These are phyloP conservation scores for Onychorhynchus coronatus DNA, from an alignment of 2,113 vertebrate species.

Conservation along the genomic window DNA sequence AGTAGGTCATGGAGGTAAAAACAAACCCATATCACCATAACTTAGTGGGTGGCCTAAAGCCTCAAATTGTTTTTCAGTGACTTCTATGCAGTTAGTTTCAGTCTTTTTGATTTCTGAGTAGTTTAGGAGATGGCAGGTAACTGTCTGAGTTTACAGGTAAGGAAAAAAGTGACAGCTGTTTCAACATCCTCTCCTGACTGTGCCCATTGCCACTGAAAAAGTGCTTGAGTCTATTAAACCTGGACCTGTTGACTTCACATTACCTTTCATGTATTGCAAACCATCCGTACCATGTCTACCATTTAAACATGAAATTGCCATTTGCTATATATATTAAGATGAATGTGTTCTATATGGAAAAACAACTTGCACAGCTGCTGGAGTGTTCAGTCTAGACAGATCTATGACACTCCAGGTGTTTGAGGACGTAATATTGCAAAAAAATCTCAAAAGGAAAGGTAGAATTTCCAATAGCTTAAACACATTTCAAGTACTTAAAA, in stretches of 20 bases:
- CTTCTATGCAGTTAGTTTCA: background rate
- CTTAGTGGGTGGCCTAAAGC: background rate
- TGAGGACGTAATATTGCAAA: constrained; percentile 14
- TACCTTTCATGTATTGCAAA: background rate
- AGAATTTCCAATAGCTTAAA: constrained; percentile 46
- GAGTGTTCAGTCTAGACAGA: background rate
- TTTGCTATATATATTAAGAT: background rate
- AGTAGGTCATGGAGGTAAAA: background rate
- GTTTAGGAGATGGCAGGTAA: background rate
- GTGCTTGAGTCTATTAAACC: background rate
- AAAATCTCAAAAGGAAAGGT: constrained; percentile 2
- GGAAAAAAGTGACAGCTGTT: background rate
- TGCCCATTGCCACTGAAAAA: background rate
- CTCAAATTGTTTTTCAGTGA: background rate
- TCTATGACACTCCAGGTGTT: background rate
- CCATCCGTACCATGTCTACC: rapidly evolving
- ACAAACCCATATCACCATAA: background rate
- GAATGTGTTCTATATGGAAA: background rate
- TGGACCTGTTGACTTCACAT: background rate
- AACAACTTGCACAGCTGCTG: background rate
- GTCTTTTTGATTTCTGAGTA: background rate
- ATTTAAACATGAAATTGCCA: background rate
- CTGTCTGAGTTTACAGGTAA: background rate
- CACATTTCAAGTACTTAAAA: background rate
- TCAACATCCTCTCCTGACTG: background rate